Conservation (phyloP, 2,113 vertebrate species). For the Peromyscus leucopus region DNA sequence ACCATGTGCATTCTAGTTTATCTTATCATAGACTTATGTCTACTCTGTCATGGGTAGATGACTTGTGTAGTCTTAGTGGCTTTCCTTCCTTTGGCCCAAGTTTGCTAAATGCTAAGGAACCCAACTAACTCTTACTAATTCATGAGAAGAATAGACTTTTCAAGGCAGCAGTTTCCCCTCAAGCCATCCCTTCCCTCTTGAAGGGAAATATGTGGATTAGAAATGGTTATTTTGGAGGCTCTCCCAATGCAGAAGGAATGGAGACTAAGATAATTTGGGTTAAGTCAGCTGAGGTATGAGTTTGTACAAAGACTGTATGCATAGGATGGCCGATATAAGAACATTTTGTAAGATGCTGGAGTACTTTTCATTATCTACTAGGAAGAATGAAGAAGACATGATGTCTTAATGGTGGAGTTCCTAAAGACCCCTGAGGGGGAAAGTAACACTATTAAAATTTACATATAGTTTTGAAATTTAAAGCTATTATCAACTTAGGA, state of each 20-base stretch:
- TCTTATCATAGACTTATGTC: constrained; percentile 57
- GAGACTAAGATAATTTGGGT: constrained; percentile 62
- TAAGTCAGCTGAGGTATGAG: constrained; percentile 64
- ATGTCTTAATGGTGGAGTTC: constrained; percentile 12
- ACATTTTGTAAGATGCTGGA: constrained; percentile 21
- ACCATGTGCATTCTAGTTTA: constrained; percentile 72
- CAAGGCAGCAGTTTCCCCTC: neutral
- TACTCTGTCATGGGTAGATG: constrained; percentile 59
- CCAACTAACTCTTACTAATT: constrained; percentile 36
- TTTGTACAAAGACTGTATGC: constrained; percentile 30
- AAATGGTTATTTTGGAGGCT: constrained; percentile 4
- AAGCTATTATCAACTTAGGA: constrained; percentile 54
- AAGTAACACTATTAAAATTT: constrained; percentile 49
- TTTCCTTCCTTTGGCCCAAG: constrained; percentile 71
- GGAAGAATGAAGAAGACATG: constrained; percentile 24
- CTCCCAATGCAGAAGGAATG: neutral
- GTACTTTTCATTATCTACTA: constrained; percentile 20
- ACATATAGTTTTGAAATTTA: constrained; percentile 49
- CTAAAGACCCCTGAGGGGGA: neutral
- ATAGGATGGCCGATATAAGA: constrained; percentile 28
- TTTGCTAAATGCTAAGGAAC: constrained; percentile 80
- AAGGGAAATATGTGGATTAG: neutral
- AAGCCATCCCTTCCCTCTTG: neutral
- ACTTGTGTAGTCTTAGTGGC: constrained; percentile 48
- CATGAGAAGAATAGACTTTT: constrained; percentile 19